Conservation (phyloP, 1,140 invertebrate genomes). For the Zaprionus tsacasi region DNA sequence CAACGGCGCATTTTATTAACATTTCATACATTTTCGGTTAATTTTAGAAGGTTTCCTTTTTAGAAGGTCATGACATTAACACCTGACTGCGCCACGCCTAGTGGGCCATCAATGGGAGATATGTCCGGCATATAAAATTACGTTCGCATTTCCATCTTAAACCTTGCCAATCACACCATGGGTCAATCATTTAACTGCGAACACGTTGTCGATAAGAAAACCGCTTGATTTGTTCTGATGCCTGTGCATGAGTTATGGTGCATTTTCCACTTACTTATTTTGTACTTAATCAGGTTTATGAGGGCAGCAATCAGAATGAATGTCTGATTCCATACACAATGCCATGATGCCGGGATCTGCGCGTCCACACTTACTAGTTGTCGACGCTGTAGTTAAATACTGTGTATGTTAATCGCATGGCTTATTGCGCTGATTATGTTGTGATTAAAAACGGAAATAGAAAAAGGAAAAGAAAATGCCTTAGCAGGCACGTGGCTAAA, state of each 20-base stretch:
- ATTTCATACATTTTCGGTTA: constrained; percentile 32
- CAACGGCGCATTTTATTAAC: constrained; percentile 32
- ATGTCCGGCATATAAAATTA: not conserved
- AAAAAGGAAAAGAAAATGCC: not conserved
- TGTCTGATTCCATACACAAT: not conserved
- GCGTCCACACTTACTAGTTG: not conserved
- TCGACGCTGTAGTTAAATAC: constrained; percentile 15
- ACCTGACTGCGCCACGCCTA: too few relatives aligned
- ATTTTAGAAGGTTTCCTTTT: constrained; percentile 16
- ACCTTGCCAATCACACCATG: not conserved
- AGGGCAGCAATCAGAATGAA: not conserved
- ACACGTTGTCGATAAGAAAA: constrained; percentile 65
- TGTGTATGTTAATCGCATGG: not conserved
- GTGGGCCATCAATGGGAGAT: too few relatives aligned
- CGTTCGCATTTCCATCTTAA: constrained; percentile 13
- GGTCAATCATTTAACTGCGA: constrained; percentile 66
- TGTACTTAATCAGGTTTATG: constrained; percentile 12
- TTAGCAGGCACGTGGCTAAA: constrained; percentile 7
- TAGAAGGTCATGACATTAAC: not conserved
- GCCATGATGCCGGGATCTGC: not conserved
- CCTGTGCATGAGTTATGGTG: constrained; percentile 24
- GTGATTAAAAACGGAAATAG: constrained; percentile 34
- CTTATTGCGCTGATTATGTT: constrained; percentile 42
- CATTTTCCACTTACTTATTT: constrained; percentile 12
- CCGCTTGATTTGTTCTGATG: constrained; percentile 7